Conservation (phyloP, 2,888 invertebrate species). For the Aphodius sticticus region DNA sequence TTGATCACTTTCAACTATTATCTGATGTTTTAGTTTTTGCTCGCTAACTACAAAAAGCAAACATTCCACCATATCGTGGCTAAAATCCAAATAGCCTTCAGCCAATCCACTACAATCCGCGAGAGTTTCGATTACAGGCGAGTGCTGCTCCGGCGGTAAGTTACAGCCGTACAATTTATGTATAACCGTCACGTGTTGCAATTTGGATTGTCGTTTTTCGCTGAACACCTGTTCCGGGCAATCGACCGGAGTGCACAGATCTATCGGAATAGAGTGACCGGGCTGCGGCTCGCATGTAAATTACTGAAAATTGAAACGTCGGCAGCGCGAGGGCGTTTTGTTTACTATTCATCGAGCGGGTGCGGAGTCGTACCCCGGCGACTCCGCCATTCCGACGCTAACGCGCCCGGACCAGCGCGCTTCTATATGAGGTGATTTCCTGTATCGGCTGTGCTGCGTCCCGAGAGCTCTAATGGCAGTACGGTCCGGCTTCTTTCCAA, state of each 20-base stretch:
- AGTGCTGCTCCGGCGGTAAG: neutral
- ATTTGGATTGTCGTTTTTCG: neutral
- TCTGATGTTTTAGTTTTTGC: neutral
- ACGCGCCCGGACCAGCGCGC: neutral
- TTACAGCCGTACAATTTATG: neutral
- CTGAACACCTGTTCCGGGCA: neutral
- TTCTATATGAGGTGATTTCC: neutral
- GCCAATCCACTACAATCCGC: neutral
- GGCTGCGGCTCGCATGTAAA: neutral
- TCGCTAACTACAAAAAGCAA: neutral
- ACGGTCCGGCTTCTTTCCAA: neutral
- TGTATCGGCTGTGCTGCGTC: neutral
- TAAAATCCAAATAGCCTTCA: neutral
- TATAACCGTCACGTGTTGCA: neutral
- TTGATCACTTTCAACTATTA: no score
- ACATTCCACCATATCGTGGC: neutral
- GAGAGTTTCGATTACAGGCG: neutral
- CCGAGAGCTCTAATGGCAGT: neutral
- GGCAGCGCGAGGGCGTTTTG: neutral
- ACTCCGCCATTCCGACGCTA: neutral
- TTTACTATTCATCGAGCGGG: neutral
- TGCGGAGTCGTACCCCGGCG: neutral
- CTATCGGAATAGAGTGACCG: neutral
- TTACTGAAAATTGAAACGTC: constrained; percentile 4
- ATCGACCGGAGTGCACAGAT: neutral